Percentiles rank a stretch among this genome's conserved stretches.
Conservation (phyloP, 2,888 invertebrate species). For the Harmothoe impar region DNA sequence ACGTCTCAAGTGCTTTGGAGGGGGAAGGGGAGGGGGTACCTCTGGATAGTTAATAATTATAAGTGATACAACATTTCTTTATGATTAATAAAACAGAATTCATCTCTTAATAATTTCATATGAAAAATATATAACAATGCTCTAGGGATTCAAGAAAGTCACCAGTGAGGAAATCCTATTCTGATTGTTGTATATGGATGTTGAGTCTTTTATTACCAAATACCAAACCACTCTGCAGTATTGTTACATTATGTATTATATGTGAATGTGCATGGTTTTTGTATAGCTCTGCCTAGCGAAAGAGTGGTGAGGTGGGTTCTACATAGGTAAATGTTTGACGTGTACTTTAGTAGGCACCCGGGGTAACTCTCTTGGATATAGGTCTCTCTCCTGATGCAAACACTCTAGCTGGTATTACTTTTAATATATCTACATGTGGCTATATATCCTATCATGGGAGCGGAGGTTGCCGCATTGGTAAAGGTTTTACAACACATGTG, state of each 20-base stretch:
- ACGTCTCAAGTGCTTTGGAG: too few species aligned
- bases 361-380: neutral
- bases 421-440: too few species aligned
- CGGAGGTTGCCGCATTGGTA: too few species aligned
- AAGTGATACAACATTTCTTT: too few species aligned
- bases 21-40: too few species aligned
- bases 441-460: too few species aligned
- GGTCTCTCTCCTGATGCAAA: neutral
- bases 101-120: too few species aligned
- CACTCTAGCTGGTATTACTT: neutral
- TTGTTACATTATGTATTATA: constrained; percentile 40
- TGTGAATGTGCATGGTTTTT: constrained; percentile 55
- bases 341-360: neutral
- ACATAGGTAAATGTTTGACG: constrained; percentile 31
- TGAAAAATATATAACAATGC: too few species aligned
- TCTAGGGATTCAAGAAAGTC: neutral
- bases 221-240: constrained; percentile 19
- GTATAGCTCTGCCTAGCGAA: constrained; percentile 24
- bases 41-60: too few species aligned
- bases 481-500: too few species aligned
- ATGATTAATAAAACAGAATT: too few species aligned
- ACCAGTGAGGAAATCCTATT: constrained; percentile 20
- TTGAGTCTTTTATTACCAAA: constrained; percentile 6
- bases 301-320: neutral
- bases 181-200: constrained; percentile 30